Base-by-base conservation (phyloP, 2,797 vertebrate species). In the Phalloptychus januarius region DNA sequence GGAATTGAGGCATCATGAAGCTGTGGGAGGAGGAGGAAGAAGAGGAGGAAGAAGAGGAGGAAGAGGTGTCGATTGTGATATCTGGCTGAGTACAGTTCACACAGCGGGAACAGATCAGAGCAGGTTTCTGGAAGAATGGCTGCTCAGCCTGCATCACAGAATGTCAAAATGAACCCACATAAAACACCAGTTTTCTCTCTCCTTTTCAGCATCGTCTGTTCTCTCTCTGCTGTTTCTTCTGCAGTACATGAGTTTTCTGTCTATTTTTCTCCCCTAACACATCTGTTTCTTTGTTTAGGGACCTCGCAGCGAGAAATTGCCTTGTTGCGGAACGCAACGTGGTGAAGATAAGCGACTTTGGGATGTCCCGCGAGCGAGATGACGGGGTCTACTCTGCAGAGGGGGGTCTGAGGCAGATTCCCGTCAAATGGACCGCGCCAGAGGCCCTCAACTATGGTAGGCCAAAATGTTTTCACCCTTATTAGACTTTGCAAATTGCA, bases 321-420 rank as follows among this genome's bases (percentile, higher is more conserved):
- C 94, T 99, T 76, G 98, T 99, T 84, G 96, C 97, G 0, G 97
- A 98, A 83, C 91, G 95, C 80, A 97, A 97, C 0, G 45, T 93
- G 18, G 94, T 99, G 89, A 99, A 99, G 93, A 99, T 99, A 94
- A 99, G 98, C 6, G 98, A 99, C 92, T 99, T 99, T 3, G 98
- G 98, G 79, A 99, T 99, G 98, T 99, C 98, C 2, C 97, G 98
- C 36, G 95, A 99, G 86, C 95, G 97, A 76, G 96, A 97, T 2
- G 97, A 98, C 0, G 98, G 98, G 0, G 71, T 99, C 70, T 99
- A 99, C 1, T 96, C 97, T 2, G 94, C 97, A 73, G 96, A 97
- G 0, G 97, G 97, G 0, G 95, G 97, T 46, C 96, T 98, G 94
- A 96, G 95, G 90, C 98, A 99, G 91, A 96, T 99, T 79, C 98